Conservation (phyloP, 1,140 invertebrate species). For the Lepidurus apus region DNA sequence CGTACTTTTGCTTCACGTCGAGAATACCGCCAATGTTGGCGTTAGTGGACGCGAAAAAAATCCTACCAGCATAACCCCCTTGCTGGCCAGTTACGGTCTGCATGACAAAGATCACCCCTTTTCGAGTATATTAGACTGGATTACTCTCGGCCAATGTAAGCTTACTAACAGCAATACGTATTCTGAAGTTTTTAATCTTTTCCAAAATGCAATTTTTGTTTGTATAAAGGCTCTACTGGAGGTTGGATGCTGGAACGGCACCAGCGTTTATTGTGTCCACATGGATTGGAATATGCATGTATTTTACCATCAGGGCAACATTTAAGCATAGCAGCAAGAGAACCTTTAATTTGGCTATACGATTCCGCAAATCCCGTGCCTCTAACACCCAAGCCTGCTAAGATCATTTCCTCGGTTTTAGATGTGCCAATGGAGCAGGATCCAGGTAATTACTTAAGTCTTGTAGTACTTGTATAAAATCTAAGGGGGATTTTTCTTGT, state of each 20-base stretch:
- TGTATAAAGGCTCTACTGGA: conserved; percentile 24
- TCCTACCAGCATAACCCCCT: not conserved
- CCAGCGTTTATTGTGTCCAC: conserved; percentile 31
- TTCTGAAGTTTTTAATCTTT: too few relatives aligned
- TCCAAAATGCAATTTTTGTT: not conserved
- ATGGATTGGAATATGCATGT: conserved; percentile 34
- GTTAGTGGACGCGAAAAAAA: not conserved
- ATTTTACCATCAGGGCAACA: conserved; percentile 28
- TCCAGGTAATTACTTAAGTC: not conserved
- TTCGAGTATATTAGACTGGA: conserved; percentile 48
- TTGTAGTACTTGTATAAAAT: not conserved
- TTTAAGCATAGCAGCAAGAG: conserved; percentile 24
- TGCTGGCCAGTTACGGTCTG: not conserved
- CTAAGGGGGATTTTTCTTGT: not conserved
- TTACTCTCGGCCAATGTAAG: conserved; percentile 46
- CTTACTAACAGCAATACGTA: not conserved
- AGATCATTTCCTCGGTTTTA: not conserved
- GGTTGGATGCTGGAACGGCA: conserved; percentile 32
- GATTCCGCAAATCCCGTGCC: conserved; percentile 24
- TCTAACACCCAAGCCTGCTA: not conserved
- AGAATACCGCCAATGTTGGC: not conserved
- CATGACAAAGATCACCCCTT: conserved; percentile 41
- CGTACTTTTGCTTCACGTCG: not conserved
- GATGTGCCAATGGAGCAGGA: not conserved
- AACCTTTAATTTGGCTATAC: conserved; percentile 32